Conservation (phyloP, 2,797 vertebrate species). For the Sebastiscus tertius region DNA sequence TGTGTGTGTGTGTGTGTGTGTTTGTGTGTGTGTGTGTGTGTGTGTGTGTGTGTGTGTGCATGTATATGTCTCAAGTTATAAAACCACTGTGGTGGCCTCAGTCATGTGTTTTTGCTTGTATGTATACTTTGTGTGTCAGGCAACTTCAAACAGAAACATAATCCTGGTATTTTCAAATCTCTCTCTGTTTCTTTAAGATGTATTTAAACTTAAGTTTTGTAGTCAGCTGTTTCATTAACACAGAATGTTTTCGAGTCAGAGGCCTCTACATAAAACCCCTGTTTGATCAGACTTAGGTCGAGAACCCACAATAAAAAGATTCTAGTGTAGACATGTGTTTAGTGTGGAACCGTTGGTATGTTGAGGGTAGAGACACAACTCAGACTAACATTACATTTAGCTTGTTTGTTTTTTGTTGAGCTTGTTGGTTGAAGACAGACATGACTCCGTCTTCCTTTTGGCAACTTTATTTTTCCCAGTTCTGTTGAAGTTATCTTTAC, state of each 20-base stretch:
- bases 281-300: constrained; percentile 6
- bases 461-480: too few relatives aligned
- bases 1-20: constrained; percentile 22
- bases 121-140: constrained; percentile 22
- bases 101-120: constrained; percentile 45
- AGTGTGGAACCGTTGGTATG: not conserved
- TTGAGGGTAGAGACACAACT: not conserved
- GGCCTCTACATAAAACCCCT: not conserved
- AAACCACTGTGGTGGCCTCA: constrained; percentile 57
- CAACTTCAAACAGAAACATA: constrained; percentile 67
- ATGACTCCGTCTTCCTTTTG: too few relatives aligned
- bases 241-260: constrained; percentile 3
- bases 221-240: constrained; percentile 35
- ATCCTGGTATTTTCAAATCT: constrained; percentile 39
- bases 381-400: not conserved
- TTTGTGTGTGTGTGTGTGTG: constrained; percentile 15
- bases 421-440: not conserved
- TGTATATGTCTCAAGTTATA: constrained; percentile 22
- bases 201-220: constrained; percentile 33
- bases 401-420: not conserved
- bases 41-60: constrained; percentile 22
- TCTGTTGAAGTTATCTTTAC: too few relatives aligned
- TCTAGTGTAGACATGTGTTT: not conserved
- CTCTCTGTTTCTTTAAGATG: constrained; percentile 13
- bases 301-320: constrained; percentile 4